These are phyloP conservation scores for Phymanthus crucifer DNA, from an alignment of 92 coral and sea anemone genomes.

Conservation along the genomic window DNA sequence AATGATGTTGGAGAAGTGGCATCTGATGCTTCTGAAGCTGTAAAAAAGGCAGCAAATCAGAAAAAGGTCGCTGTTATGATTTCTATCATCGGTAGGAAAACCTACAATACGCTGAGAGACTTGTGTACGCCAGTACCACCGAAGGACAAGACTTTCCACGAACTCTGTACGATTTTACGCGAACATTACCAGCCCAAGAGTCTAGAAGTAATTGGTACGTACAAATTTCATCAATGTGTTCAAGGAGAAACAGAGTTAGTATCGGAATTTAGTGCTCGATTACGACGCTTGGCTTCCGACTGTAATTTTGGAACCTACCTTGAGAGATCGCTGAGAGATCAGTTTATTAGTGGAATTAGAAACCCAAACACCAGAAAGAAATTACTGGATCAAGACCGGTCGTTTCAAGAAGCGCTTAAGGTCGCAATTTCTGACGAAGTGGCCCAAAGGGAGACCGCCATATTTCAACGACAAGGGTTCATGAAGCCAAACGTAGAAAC, in stretches of 20 bases:
- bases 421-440: constrained; percentile 3
- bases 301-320: constrained; percentile 38
- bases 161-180: neutral
- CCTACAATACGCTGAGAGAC: constrained; percentile 12
- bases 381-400: constrained; percentile 4
- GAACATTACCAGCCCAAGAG: constrained; percentile 54
- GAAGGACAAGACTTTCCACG: neutral
- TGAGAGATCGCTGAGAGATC: constrained; percentile 20
- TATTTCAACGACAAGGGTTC: neutral
- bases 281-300: constrained; percentile 49
- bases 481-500: neutral
- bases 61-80: constrained; percentile 32
- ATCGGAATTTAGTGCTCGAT: constrained; percentile 47
- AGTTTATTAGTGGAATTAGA: constrained; percentile 50
- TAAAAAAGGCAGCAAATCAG: constrained; percentile 31
- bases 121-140: constrained; percentile 4
- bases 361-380: constrained; percentile 51
- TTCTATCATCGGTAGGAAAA: constrained; percentile 12
- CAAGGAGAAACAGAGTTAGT: constrained; percentile 53
- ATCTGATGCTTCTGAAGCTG: constrained; percentile 40
- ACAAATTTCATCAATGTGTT: constrained; percentile 55
- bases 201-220: constrained; percentile 54
- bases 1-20: constrained; percentile 36
- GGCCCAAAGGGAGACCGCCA: neutral
- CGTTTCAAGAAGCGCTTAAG: neutral